Evolutionary conservation across 2,888 invertebrate genomes (phyloP), one percentile per base, ranked within the genome.

Genomic region (Tetragnatha montana): DNA sequence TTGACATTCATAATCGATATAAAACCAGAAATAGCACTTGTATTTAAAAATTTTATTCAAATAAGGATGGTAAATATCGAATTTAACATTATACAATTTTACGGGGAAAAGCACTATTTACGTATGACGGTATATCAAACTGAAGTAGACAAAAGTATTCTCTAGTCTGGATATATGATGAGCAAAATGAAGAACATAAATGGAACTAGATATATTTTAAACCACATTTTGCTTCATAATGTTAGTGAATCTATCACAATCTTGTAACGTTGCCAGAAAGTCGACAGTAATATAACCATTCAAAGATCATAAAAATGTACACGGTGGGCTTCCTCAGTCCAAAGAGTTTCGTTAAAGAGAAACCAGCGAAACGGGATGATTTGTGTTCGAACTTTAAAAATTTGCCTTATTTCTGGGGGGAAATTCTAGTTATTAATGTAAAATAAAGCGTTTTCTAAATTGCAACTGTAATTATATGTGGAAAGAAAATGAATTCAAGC

Each of bases 351-450:
- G 60, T 60, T 60, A 60, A 60, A 60, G 71, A 60, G 14, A 12
- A 21, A n/a, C 60, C 51, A 21, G 12, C 21, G 47, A 51, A 22
- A 73, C 14, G 14, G 51, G 68, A 85, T 86, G 86, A 86, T 86
- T 80, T 80, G 80, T 86, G 86, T 35, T 60, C 50, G n/a, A 8
- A 70, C 60, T 60, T 80, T 86, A 79, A 86, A 86, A 80, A 86
- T 80, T 68, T 69, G 47, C 74, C 73, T 86, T 80, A 86, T 86
- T 86, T 86, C 74, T 74, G 68, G 80, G n/a, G 17, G 80, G 74
- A 86, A 81, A 86, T 86, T 86, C 80, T 47, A 80, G 80, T 86
- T 86, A 86, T 86, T 86, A 86, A 86, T 86, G 86, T 80, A 80
- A 74, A 86, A 86, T 86, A 86, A 86, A 86, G 86, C 79, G 86